These are phyloP conservation scores for Drosophila nigrodunni DNA, from an alignment of 1,140 invertebrate genomes.

Conservation along the genomic window DNA sequence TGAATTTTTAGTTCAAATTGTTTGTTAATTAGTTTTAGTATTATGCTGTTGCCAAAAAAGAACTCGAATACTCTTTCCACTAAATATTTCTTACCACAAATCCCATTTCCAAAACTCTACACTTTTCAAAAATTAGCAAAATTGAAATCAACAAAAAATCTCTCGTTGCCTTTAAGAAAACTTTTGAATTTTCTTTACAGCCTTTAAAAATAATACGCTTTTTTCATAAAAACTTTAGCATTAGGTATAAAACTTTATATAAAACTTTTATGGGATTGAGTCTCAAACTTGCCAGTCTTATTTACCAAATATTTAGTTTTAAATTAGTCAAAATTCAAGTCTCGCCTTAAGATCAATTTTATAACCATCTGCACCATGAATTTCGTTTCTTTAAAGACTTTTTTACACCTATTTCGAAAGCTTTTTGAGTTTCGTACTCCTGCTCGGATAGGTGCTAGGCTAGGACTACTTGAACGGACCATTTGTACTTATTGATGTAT, in stretches of 20 bases:
- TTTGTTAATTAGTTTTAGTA: constrained; percentile 82
- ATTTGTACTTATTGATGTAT: constrained; percentile 64
- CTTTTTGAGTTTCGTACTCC: constrained; percentile 1
- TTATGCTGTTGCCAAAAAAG: constrained; percentile 58
- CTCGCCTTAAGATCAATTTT: constrained; percentile 5
- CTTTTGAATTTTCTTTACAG: constrained; percentile 5
- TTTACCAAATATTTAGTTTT: constrained; percentile 30
- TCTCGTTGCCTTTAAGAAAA: not conserved
- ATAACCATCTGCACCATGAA: constrained; percentile 3
- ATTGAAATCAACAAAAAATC: not conserved
- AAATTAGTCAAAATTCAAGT: constrained; percentile 6
- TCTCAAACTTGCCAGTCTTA: not conserved
- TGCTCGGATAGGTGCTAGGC: constrained; percentile 21
- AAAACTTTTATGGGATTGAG: constrained; percentile 1
- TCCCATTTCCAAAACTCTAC: constrained; percentile 19
- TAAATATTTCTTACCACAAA: not conserved
- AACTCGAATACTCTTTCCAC: constrained; percentile 61
- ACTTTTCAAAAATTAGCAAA: constrained; percentile 16
- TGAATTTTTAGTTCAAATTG: constrained; percentile 74
- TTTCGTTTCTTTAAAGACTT: not conserved
- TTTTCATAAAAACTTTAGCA: constrained; percentile 9
- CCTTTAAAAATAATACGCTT: constrained; percentile 25
- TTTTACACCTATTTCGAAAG: constrained; percentile 6
- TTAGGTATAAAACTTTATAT: constrained; percentile 6
- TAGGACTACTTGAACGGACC: constrained; percentile 42